Evolutionary conservation across 1,140 invertebrate genomes (phyloP), one percentile per base, ranked within the genome.

Genomic region (Pseudomyrmex gracilis): DNA sequence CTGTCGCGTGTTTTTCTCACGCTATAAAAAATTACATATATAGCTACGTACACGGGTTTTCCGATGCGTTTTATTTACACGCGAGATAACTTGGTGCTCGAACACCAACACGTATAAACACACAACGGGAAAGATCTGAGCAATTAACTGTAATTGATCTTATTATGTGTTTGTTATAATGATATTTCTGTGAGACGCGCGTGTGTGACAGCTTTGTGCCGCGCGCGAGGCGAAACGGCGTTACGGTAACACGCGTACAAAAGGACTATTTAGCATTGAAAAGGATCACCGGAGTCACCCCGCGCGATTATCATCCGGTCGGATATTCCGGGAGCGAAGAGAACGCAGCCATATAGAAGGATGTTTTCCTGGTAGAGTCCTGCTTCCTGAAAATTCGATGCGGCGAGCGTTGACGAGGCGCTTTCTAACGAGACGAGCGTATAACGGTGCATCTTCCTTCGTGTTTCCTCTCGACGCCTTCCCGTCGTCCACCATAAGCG

Each of bases 371-470:
- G 34, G 34, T n/a, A 34, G 34, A 34, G 34, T 34, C 34, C 34
- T 34, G 34, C 5, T 34, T 34, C 34, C 34, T 34, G 13, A 15
- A 73, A 17, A n/a, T 20, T 43, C 55, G 34, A 34, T 34, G 34
- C 34, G 34, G 2, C 1, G 22, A 20, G n/a, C 47, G 73, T 17
- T 58, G 17, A 80, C 12, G 76, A 80, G 43, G 71, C n/a, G 7
- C 34, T 34, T 34, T 34, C 34, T 34, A 34, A 34, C 34, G 34
- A 34, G 34, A 34, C 34, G 34, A 34, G 34, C n/a, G 22, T 34
- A 24, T 80, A 80, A 82, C 78, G 78, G 71, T 82, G 60, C 17
- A 82, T 74, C 22, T 74, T 51, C 64, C 24, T 61, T 74, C 74
- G 34, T n/a, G 58, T 49, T 73, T 63, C 47, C 58, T 74, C 47